Evolutionary conservation across 1,140 invertebrate genomes (phyloP).

Genomic region (Drosophila ogumai): DNA sequence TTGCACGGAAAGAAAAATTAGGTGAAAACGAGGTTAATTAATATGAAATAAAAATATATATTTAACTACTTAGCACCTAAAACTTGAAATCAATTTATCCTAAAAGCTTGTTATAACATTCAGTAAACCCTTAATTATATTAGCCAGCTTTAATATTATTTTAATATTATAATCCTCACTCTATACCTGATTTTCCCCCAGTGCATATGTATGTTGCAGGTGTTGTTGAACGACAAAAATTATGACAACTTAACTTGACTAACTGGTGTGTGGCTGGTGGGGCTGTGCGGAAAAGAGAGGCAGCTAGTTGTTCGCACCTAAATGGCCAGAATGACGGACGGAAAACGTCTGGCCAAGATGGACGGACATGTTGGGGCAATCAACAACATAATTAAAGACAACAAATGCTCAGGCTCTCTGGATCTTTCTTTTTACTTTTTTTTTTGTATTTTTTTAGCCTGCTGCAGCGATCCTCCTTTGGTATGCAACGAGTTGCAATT

Average conservation of each 20-base stretch:
- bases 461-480: slow-evolving; percentile 43
- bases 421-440: slow-evolving; percentile 9
- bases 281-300: slow-evolving; percentile 18
- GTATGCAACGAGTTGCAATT: slow-evolving; percentile 82
- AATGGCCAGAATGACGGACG: slow-evolving; percentile 61
- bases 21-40: background rate
- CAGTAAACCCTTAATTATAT: background rate
- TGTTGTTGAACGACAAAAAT: slow-evolving; percentile 77
- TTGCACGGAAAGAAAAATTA: background rate
- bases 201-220: slow-evolving; percentile 33
- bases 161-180: background rate
- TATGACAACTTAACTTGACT: slow-evolving; percentile 83
- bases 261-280: slow-evolving; percentile 64
- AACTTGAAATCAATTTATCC: background rate
- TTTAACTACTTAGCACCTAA: too few relatives aligned
- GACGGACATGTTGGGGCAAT: slow-evolving; percentile 53
- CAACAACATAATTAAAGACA: slow-evolving; percentile 83
- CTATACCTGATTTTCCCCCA: background rate
- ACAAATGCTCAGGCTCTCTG: slow-evolving; percentile 72
- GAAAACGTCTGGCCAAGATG: slow-evolving; percentile 24
- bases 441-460: slow-evolving; percentile 1
- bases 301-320: slow-evolving; percentile 58
- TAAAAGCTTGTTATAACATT: rapidly evolving
- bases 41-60: background rate
- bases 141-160: background rate